Percentiles rank a stretch among this genome's conserved stretches.
These are phyloP conservation scores for Petrocephalus microphthalmus DNA, from an alignment of 2,113 vertebrate genomes.

Conservation along the genomic window DNA sequence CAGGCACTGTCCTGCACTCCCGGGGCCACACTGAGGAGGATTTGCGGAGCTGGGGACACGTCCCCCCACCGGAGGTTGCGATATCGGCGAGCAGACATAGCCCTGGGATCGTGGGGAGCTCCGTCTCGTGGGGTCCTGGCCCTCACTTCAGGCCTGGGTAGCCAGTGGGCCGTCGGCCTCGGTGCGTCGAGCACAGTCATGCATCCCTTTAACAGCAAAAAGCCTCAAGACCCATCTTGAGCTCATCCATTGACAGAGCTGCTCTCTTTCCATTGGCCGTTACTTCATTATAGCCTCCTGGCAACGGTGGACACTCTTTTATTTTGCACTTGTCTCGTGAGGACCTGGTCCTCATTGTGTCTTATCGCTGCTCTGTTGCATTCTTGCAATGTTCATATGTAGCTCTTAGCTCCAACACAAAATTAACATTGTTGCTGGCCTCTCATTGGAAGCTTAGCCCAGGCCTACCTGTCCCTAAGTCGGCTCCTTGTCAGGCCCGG, in stretches of 20 bases:
- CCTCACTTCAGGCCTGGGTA: neutral
- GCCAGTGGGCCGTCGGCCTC: neutral
- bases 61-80: neutral
- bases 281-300: neutral
- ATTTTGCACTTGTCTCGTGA: neutral
- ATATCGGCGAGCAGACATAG: neutral
- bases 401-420: neutral
- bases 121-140: neutral
- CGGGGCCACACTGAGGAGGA: conserved; percentile 28
- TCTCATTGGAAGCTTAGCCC: neutral
- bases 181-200: no score
- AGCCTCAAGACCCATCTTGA: neutral
- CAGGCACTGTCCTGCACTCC: conserved; percentile 32
- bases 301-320: neutral
- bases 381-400: neutral
- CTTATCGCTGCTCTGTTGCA: neutral
- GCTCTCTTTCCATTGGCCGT: neutral
- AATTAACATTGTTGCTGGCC: neutral
- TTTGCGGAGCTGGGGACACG: neutral
- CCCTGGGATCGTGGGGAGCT: neutral
- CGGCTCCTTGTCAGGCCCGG: no score
- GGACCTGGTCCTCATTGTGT: neutral
- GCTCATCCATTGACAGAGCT: neutral
- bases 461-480: neutral
- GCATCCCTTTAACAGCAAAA: neutral